Evolutionary conservation across 2,113 vertebrate genomes (phyloP), one percentile per base, ranked within the genome.

Genomic region (Camelus bactrianus): DNA sequence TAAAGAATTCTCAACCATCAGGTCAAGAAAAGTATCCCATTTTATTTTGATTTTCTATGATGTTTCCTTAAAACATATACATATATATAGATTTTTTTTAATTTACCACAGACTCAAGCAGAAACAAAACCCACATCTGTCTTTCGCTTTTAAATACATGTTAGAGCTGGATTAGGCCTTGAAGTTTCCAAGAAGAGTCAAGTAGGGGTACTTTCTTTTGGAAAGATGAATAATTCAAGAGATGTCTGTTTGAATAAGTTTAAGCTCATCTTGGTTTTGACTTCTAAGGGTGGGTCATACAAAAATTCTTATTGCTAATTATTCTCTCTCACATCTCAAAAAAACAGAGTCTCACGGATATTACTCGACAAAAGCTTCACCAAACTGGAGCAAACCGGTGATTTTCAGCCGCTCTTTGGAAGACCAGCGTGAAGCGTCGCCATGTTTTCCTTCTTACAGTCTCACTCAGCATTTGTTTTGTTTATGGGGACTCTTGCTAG

Each of bases 191-290:
- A 96, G 97, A 98, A 89, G 95, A 97, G 93, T 97, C 89, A 97
- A 95, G 97, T 90, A 32, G 22, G 75, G 65, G 60, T 85, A 73
- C 92, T 98, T 98, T 96, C 92, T 97, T 84, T 73, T 94, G 94
- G 84, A 94, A 97, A 91, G 92, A 97, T 97, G 97, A 98, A 97
- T 98, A 98, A 98, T 98, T 98, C 98, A 98, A 96, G 94, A 92
- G 73, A 62, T 94, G 58, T 77, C 93, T 97, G 97, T 97, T 96
- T 97, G 95, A 97, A 98, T 96, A 98, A 97, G 98, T 97, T 97
- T 93, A 97, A 97, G 79, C 93, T 96, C 46, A 95, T 82, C 85
- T 88, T 86, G 93, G 80, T 93, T 97, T 98, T 97, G 96, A 97
- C 96, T 98, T 67, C 83, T 97, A 96, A 56, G 97, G 94, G 87